Percentiles rank a stretch among this genome's conserved stretches.
These are phyloP conservation scores for Eonycteris spelaea DNA, from an alignment of 2,113 vertebrate species.

Conservation along the genomic window DNA sequence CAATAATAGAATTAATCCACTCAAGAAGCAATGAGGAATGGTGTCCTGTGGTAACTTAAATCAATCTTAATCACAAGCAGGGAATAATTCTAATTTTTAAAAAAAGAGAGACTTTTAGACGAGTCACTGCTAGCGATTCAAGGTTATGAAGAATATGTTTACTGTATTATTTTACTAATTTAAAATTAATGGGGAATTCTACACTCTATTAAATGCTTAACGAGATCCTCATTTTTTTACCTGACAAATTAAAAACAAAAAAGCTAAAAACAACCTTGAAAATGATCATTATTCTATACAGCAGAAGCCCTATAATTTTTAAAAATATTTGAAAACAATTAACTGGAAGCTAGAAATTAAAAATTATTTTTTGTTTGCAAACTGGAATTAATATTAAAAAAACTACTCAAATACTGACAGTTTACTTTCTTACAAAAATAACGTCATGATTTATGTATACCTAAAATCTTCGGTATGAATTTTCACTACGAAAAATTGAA, in stretches of 20 bases:
- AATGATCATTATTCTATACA: not conserved
- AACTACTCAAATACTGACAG: accelerated
- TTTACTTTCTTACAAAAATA: not conserved
- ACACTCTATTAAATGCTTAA: not conserved
- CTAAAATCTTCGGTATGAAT: not conserved
- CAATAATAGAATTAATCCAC: not conserved
- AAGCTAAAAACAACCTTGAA: not conserved
- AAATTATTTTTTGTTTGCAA: not conserved
- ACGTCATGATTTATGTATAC: not conserved
- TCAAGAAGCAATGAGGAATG: not conserved
- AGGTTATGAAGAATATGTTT: not conserved
- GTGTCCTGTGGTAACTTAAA: not conserved
- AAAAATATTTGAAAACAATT: not conserved
- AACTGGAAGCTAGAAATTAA: not conserved
- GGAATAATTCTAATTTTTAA: not conserved
- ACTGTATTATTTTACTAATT: not conserved
- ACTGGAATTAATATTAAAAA: not conserved
- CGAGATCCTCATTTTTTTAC: not conserved
- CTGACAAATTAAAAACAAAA: not conserved
- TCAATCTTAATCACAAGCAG: not conserved
- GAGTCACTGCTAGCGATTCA: not conserved
- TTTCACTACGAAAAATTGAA: not conserved
- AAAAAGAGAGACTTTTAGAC: not conserved
- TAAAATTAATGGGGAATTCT: not conserved
- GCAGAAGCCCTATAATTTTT: not conserved